phyloP scores from a whole-genome alignment of 2,888 invertebrate genomes.

The Slavum lentiscoides region DNA sequence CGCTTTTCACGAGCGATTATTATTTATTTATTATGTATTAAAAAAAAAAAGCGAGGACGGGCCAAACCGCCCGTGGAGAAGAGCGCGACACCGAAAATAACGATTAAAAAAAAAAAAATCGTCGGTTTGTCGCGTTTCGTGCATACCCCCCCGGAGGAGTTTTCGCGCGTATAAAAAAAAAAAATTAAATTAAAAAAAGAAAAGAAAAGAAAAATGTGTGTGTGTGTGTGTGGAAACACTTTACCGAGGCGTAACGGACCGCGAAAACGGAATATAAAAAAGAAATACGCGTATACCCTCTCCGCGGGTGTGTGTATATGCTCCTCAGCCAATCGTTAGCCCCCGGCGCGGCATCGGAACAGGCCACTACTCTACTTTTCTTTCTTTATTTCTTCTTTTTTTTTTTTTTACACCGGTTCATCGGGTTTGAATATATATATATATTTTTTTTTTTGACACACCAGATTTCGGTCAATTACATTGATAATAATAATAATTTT shows the following conservation, averaged over 20 bases:
- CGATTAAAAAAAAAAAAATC: neutral
- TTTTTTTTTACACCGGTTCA: neutral
- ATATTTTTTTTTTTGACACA: no score
- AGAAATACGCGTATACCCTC: neutral
- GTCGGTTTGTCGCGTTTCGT: constrained; percentile 1
- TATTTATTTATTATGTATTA: no score
- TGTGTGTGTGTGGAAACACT: neutral
- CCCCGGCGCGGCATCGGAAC: no score
- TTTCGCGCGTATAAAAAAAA: neutral
- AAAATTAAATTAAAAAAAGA: neutral
- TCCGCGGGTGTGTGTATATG: constrained; percentile 39
- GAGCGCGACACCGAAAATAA: no score
- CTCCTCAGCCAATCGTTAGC: constrained; percentile 40
- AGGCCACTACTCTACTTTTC: neutral
- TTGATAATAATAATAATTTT: neutral
- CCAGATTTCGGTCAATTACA: no score
- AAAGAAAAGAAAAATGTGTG: neutral
- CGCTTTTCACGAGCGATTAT: no score
- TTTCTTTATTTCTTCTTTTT: neutral
- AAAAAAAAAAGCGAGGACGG: no score
- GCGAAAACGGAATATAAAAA: constrained; percentile 39
- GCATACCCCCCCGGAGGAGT: neutral
- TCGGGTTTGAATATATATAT: no score
- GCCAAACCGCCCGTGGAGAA: no score
- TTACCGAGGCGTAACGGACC: constrained; percentile 37